A percentile compares a stretch with the other conserved stretches of the same genome.
These are phyloP conservation scores for Acleris literana DNA, from an alignment of 2,888 invertebrate species.

Conservation along the genomic window DNA sequence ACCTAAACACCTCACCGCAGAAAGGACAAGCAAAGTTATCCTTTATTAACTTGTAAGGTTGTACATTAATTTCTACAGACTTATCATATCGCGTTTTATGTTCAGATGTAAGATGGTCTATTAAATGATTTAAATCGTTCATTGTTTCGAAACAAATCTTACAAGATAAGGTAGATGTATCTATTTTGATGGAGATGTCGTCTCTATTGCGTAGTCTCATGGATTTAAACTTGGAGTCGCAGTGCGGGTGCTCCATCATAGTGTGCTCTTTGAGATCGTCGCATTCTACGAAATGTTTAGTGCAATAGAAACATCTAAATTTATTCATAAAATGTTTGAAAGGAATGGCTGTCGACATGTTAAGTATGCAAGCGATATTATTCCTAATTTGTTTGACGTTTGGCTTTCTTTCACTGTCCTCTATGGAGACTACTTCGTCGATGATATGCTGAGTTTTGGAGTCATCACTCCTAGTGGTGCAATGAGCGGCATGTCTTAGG, in stretches of 20 bases:
- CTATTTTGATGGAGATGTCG: slow-evolving; percentile 67
- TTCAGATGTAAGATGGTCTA: slow-evolving; percentile 56
- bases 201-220: slow-evolving; percentile 63
- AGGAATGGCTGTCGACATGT: slow-evolving; percentile 68
- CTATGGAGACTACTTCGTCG: slow-evolving; percentile 36
- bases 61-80: slow-evolving; percentile 52
- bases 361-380: slow-evolving; percentile 62
- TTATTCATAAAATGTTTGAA: slow-evolving; percentile 68
- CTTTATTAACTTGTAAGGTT: slow-evolving; percentile 58
- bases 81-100: slow-evolving; percentile 56
- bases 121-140: slow-evolving; percentile 50
- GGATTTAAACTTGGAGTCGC: slow-evolving; percentile 60
- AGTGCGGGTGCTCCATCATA: slow-evolving; percentile 58
- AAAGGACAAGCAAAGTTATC: slow-evolving; percentile 63
- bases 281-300: slow-evolving; percentile 63
- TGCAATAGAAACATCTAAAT: slow-evolving; percentile 72
- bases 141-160: slow-evolving; percentile 57
- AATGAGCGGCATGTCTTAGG: slow-evolving; percentile 60
- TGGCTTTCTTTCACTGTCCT: slow-evolving; percentile 50
- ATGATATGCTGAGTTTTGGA: slow-evolving; percentile 32
- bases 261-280: slow-evolving; percentile 65
- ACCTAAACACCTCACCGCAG: slow-evolving; percentile 57
- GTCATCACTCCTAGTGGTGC: slow-evolving; percentile 43
- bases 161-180: slow-evolving; percentile 59
- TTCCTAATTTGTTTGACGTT: slow-evolving; percentile 56